These are phyloP conservation scores for Lanius collurio DNA, from an alignment of 2,113 vertebrate species.

Conservation along the genomic window DNA sequence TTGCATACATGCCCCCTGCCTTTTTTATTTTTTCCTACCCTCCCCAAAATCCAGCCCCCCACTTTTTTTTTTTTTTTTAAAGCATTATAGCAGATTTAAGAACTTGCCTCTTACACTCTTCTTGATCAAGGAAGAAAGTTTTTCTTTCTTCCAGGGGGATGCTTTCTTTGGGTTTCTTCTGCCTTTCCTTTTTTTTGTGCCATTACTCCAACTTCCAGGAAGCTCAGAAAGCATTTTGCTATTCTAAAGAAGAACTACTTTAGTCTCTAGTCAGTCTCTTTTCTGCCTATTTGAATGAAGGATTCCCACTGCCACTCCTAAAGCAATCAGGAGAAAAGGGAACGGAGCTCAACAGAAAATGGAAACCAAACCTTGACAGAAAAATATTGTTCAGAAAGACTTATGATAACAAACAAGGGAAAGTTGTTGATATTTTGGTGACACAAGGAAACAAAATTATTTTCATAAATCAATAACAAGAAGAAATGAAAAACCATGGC, in stretches of 20 bases:
- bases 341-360: not conserved
- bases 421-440: not conserved
- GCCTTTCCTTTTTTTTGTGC: not conserved
- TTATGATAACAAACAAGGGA: not conserved
- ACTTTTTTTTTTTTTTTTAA: no score
- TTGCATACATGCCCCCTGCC: fast-evolving
- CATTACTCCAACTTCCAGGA: not conserved
- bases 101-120: not conserved
- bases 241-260: not conserved
- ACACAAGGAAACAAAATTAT: not conserved
- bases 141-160: not conserved
- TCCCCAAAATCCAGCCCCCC: fast-evolving
- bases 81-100: not conserved
- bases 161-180: not conserved
- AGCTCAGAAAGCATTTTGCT: not conserved
- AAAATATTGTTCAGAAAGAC: not conserved
- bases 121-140: not conserved
- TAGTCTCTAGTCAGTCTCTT: not conserved
- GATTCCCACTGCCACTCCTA: not conserved
- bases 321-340: not conserved
- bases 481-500: not conserved
- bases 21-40: not conserved
- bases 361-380: not conserved
- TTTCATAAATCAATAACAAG: not conserved
- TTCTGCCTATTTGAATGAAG: not conserved